Conservation (phyloP, 2,113 vertebrate species). For the Polyodon spathula region DNA sequence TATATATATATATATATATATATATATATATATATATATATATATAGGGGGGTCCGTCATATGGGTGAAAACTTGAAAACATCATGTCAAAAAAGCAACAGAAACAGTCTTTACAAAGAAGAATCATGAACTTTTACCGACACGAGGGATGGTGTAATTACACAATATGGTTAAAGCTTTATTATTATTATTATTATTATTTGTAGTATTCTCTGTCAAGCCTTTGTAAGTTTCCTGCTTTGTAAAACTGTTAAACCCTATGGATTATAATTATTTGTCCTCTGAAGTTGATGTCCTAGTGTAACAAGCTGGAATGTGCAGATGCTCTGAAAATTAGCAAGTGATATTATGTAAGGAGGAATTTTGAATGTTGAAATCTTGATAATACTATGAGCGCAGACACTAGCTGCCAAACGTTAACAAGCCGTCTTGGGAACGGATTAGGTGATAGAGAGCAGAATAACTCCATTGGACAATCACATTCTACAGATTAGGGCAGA, state of each 20-base stretch:
- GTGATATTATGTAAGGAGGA: conserved; percentile 72
- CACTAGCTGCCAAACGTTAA: conserved; percentile 75
- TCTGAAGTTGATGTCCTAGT: conserved; percentile 46
- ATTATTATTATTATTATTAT: conserved; percentile 30
- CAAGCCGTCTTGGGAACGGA: conserved; percentile 92
- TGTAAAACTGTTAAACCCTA: conserved; percentile 44
- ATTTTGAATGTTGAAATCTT: conserved; percentile 84
- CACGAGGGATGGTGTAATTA: conserved; percentile 28
- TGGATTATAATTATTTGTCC: conserved; percentile 62
- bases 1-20: too few relatives aligned
- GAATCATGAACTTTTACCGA: conserved; percentile 21
- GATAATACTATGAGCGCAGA: conserved; percentile 53
- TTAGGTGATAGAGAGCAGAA: conserved; percentile 57
- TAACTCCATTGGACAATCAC: conserved; percentile 58
- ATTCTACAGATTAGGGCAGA: conserved; percentile 53
- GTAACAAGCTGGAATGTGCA: conserved; percentile 57
- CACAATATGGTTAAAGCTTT: conserved; percentile 14
- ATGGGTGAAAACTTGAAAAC: too few relatives aligned
- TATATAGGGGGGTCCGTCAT: too few relatives aligned
- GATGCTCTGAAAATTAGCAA: conserved; percentile 75
- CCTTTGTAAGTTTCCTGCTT: conserved; percentile 35
- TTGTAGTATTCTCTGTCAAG: conserved; percentile 25
- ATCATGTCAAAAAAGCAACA: neutral
- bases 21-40: too few relatives aligned
- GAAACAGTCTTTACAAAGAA: neutral